Evolutionary conservation across 2,888 invertebrate genomes (phyloP).

Genomic region (Agrochola circellaris): DNA sequence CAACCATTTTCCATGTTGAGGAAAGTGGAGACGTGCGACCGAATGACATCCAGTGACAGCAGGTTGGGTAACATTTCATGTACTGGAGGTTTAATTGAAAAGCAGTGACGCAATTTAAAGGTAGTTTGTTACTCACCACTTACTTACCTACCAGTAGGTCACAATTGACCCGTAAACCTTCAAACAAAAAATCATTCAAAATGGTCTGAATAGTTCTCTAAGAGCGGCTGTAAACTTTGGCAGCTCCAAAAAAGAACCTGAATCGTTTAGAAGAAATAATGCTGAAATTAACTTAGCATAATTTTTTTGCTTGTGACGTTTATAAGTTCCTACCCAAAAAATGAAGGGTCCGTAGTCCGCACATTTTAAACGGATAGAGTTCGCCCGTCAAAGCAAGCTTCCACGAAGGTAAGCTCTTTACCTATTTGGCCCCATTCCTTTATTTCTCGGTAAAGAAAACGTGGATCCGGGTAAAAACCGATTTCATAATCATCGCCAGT

Average conservation of each 20-base stretch:
- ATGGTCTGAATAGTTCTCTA: not conserved
- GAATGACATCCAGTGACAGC: not conserved
- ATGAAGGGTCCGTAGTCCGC: not conserved
- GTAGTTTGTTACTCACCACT: not conserved
- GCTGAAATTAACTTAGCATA: not conserved
- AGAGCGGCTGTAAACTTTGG: not conserved
- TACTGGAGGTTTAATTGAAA: not conserved
- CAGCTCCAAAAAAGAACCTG: not conserved
- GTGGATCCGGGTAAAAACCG: constrained; percentile 65
- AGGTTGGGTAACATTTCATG: not conserved
- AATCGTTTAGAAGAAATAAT: not conserved
- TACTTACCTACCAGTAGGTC: no score
- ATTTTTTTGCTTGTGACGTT: no score
- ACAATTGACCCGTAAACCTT: no score
- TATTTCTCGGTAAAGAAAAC: constrained; percentile 42
- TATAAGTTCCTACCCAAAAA: not conserved
- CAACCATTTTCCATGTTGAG: no score
- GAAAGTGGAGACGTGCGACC: constrained; percentile 1
- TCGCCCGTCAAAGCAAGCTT: not conserved
- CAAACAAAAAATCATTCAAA: not conserved
- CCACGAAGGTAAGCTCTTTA: constrained; percentile 12
- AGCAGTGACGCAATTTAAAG: not conserved
- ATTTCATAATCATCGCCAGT: constrained; percentile 63
- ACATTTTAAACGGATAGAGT: not conserved
- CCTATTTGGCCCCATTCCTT: constrained; percentile 32